Conservation (phyloP, 1,140 invertebrate species). For the Mizuhopecten yessoensis region DNA sequence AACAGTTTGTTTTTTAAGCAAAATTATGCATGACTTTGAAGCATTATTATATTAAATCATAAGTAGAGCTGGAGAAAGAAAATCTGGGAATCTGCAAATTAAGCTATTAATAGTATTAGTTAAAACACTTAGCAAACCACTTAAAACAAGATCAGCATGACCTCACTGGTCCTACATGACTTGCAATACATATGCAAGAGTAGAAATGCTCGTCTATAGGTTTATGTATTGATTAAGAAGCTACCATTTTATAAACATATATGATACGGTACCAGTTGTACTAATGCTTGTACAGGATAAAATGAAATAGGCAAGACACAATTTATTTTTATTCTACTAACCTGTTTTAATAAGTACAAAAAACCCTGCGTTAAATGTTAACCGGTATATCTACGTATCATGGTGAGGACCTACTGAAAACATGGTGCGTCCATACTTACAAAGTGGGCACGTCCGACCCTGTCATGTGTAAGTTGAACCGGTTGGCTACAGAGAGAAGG, state of each 20-base stretch:
- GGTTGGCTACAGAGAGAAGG: constrained; percentile 58
- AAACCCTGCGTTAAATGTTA: neutral
- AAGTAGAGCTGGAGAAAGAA: neutral
- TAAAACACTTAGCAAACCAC: neutral
- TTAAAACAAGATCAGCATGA: neutral
- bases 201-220: neutral
- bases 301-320: neutral
- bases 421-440: constrained; percentile 56
- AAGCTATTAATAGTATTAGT: neutral
- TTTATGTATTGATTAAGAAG: neutral
- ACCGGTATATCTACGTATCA: neutral
- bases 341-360: neutral
- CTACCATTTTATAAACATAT: neutral
- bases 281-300: neutral
- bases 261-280: neutral
- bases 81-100: neutral
- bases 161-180: neutral
- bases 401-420: neutral
- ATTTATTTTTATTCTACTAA: too few relatives aligned
- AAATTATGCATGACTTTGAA: neutral
- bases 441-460: constrained; percentile 64
- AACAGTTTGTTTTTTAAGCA: too few relatives aligned
- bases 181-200: neutral
- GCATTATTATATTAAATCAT: neutral
- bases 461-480: constrained; percentile 56